phyloP scores from a whole-genome alignment of 2,888 invertebrate genomes.

The Zygogramma bicolorata region DNA sequence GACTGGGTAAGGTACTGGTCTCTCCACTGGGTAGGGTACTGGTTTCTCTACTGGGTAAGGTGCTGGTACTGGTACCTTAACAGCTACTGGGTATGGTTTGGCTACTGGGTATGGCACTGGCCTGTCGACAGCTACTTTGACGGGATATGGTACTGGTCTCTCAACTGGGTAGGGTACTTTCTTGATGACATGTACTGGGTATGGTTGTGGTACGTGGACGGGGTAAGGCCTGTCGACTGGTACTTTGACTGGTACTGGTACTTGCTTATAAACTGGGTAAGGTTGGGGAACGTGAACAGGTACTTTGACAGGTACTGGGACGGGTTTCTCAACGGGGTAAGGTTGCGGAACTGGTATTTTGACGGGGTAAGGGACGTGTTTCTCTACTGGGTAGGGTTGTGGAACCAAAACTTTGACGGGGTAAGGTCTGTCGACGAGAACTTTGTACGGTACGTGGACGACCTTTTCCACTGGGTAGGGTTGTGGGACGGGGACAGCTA shows the following conservation, averaged over 20 bases:
- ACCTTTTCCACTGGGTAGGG: constrained; percentile 85
- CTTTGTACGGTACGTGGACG: constrained; percentile 77
- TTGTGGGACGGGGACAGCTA: constrained; percentile 81
- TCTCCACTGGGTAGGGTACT: constrained; percentile 75
- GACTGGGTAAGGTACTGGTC: constrained; percentile 70
- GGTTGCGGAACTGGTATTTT: constrained; percentile 82
- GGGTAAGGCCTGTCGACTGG: constrained; percentile 79
- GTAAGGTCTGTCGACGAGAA: constrained; percentile 82
- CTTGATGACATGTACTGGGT: constrained; percentile 77
- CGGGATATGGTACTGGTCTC: constrained; percentile 75
- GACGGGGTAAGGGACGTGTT: constrained; percentile 80
- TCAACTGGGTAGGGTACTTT: constrained; percentile 79
- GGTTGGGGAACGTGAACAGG: constrained; percentile 82
- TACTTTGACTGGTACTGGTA: constrained; percentile 79
- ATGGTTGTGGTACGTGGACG: constrained; percentile 77
- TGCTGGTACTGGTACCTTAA: constrained; percentile 76
- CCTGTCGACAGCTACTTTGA: constrained; percentile 71
- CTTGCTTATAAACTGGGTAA: constrained; percentile 77
- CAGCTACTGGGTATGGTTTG: constrained; percentile 74
- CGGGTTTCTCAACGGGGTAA: constrained; percentile 82
- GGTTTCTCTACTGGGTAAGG: constrained; percentile 79
- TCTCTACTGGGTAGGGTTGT: constrained; percentile 85
- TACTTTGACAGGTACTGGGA: constrained; percentile 81
- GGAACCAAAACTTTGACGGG: constrained; percentile 84
- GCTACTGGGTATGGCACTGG: constrained; percentile 74